Evolutionary conservation across 1,140 invertebrate genomes (phyloP), one percentile per base, ranked within the genome.

Genomic region (Lepeophtheirus salmonis): DNA sequence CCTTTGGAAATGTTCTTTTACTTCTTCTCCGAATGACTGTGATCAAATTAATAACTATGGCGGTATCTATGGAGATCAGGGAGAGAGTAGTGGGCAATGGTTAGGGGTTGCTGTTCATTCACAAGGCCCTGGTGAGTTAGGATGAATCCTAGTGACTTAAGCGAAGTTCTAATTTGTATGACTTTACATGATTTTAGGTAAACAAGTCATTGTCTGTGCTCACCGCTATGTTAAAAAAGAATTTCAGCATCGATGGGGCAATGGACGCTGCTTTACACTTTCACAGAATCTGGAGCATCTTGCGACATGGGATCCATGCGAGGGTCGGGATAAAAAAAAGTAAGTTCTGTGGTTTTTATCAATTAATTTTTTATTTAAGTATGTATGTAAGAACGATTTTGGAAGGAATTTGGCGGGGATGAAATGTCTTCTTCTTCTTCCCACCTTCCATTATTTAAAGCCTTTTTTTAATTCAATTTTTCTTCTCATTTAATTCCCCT

Each of bases 221-320:
- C 52, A 54, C 23, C 52, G 52, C 2, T 54, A 54, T 14, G 52
- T 54, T 2, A 22, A 22, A 54, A 2, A 54, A 3, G 22, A 22
- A 3, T 2, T 14, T 14, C n/a, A 20, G 1, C 16, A 54, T 18
- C 16, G 52, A 4, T 54, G 52, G 52, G 52, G 52, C 22, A 16
- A 22, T 2, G 52, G 52, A 20, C 2, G 21, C 18, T 54, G 52
- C 14, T 20, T 54, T 14, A 54, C 52, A 2, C 21, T 54, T 2
- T 20, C 17, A 22, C 52, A 54, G 23, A 22, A 54, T 22, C 22
- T 54, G 52, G 21, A 54, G 16, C 22, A 54, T 54, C 23, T 22
- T 17, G 52, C 52, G n/a, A 54, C 52, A n/a, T 54, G 52, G 52
- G 52, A 54, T 22, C 52, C 52, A 3, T 54, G 52, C 22, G 52